Base-by-base conservation (phyloP, 2,888 invertebrate genomes). In the Folsomia manolachei region DNA sequence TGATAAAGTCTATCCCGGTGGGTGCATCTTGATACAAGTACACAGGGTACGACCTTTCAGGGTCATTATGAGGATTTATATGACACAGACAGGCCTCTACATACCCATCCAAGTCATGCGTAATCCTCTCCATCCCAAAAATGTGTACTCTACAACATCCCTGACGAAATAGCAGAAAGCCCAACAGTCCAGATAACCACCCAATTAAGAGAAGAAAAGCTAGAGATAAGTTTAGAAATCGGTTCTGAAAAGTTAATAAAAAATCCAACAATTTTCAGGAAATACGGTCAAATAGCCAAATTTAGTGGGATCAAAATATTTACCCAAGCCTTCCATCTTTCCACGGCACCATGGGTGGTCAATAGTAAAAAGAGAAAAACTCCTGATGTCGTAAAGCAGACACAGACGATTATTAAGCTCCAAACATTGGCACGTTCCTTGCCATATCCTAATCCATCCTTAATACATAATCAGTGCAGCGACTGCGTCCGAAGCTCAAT, bases 361-460 rank as follows among this genome's bases (percentile, higher is more conserved):
- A 27, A 27, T 14, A 64, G n/a, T 2, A 64, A 18, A 2, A 64
- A n/a, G 7, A 64, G 39, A 19, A 64, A 64, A 14, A 64, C 18
- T n/a, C 4, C 2, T 2, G 64, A 64, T 4, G 19, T 27, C n/a
- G 21, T 18, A 19, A 64, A 64, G 26, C 27, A 64, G 2, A 64
- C 11, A 27, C 64, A 27, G 18, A 64, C 18, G 2, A 64, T 27
- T 26, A 26, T 26, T 7, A 64, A 21, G n/a, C n/a, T 27, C 27
- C 27, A 64, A n/a, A 25, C 19, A 27, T 64, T 64, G 7, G 26
- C n/a, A n/a, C 27, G 27, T 61, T 71, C 71, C 4, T 64, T 18
- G 9, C 60, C 65, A 18, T 71, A 71, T 53, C 71, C 71, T 7
- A 27, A 27, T 21, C 71, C 71, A 27, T 71, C 64, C 9, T 65